These are phyloP conservation scores for Pluvianellus socialis DNA, from an alignment of 2,113 vertebrate genomes.

Conservation along the genomic window DNA sequence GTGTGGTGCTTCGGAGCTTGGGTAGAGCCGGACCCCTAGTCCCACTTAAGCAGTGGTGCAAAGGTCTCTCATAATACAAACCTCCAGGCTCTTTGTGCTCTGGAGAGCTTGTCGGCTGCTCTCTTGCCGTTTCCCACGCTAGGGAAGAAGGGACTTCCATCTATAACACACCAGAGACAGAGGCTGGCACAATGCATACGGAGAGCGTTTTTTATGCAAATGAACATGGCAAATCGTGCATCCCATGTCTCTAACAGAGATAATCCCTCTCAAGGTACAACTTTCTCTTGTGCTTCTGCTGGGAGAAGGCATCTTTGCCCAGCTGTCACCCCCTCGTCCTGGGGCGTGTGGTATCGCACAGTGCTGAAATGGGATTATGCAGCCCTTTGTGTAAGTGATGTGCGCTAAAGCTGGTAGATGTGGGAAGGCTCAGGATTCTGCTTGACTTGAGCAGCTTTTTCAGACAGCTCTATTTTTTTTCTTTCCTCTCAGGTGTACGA, in stretches of 20 bases:
- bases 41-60: constrained; percentile 40
- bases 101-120: constrained; percentile 9
- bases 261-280: constrained; percentile 52
- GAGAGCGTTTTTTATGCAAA: constrained; percentile 48
- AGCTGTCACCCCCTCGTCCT: not conserved
- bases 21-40: not conserved
- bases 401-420: not conserved
- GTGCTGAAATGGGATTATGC: not conserved
- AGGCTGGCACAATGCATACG: not conserved
- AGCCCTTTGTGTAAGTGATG: not conserved
- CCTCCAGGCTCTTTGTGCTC: constrained; percentile 38
- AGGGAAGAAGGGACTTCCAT: constrained; percentile 29
- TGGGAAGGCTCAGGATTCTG: not conserved
- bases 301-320: not conserved
- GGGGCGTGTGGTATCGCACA: not conserved
- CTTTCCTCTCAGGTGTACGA: not conserved
- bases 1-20: not conserved
- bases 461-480: not conserved
- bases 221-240: not conserved
- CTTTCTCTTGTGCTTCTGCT: not conserved
- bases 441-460: not conserved
- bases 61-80: constrained; percentile 47
- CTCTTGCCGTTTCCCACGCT: constrained; percentile 40
- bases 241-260: not conserved
- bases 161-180: not conserved